Conservation (phyloP, 2,888 invertebrate species). For the Pecten maximus region DNA sequence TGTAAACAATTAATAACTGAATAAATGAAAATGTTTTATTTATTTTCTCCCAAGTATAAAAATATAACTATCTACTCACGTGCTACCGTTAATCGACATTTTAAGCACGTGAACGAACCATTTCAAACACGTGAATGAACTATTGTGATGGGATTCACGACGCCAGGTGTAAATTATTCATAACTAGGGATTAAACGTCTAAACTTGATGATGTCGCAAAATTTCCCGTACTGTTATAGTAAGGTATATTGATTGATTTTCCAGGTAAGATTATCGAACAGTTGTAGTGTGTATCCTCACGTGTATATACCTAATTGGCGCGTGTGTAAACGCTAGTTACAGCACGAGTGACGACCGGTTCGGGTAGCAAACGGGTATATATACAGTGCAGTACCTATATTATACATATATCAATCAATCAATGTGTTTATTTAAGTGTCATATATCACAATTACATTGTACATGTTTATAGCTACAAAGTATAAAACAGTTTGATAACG, state of each 20-base stretch:
- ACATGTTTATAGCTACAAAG: too few relatives aligned
- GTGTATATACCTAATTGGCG: background rate
- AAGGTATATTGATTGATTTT: background rate
- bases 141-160: background rate
- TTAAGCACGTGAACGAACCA: background rate
- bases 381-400: too few relatives aligned
- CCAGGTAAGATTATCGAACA: background rate
- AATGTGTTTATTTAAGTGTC: too few relatives aligned
- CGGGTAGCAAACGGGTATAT: too few relatives aligned
- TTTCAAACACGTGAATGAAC: background rate
- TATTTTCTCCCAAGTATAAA: background rate
- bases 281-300: background rate
- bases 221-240: background rate
- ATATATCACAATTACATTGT: too few relatives aligned
- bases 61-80: background rate
- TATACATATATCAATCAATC: too few relatives aligned
- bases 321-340: background rate
- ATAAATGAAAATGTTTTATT: background rate
- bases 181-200: background rate
- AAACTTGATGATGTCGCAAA: background rate
- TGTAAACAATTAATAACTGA: slow-evolving; percentile 16
- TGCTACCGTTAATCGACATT: background rate
- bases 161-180: slow-evolving; percentile 16
- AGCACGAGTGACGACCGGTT: background rate
- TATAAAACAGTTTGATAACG: too few relatives aligned